A percentile compares a stretch with the other conserved stretches of the same genome.
Conservation (phyloP, 2,888 invertebrate species). For the Fragum whitleyi region DNA sequence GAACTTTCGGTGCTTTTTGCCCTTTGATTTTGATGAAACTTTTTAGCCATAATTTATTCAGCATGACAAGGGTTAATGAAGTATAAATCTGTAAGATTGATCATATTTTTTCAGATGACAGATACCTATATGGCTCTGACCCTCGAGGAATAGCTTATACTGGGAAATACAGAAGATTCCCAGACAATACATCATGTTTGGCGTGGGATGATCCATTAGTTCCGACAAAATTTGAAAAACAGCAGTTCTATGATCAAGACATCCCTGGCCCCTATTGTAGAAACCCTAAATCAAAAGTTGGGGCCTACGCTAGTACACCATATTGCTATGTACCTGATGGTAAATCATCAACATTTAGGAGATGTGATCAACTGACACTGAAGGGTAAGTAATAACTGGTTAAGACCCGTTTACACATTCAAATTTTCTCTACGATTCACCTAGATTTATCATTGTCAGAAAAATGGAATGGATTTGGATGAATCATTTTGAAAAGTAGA, state of each 20-base stretch:
- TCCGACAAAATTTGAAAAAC: not conserved
- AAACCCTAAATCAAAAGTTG: slow-evolving; percentile 44
- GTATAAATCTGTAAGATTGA: no score
- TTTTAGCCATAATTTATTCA: no score
- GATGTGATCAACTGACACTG: slow-evolving; percentile 36
- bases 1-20: no score
- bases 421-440: no score
- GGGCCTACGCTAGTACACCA: slow-evolving; percentile 35
- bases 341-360: slow-evolving; percentile 6
- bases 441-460: no score
- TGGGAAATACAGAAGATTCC: slow-evolving; percentile 58
- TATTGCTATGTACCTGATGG: slow-evolving; percentile 55
- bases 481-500: no score
- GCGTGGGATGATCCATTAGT: slow-evolving; percentile 65
- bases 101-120: slow-evolving; percentile 33
- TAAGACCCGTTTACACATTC: no score
- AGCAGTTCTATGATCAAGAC: slow-evolving; percentile 54
- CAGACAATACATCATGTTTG: slow-evolving; percentile 37
- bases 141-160: slow-evolving; percentile 62
- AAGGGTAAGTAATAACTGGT: slow-evolving; percentile 44
- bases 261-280: slow-evolving; percentile 68
- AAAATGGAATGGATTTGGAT: no score
- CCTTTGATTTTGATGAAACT: no score
- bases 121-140: slow-evolving; percentile 65
- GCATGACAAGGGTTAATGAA: no score